Base-by-base conservation (phyloP, 2,113 vertebrate genomes). In the Barbus barbus region DNA sequence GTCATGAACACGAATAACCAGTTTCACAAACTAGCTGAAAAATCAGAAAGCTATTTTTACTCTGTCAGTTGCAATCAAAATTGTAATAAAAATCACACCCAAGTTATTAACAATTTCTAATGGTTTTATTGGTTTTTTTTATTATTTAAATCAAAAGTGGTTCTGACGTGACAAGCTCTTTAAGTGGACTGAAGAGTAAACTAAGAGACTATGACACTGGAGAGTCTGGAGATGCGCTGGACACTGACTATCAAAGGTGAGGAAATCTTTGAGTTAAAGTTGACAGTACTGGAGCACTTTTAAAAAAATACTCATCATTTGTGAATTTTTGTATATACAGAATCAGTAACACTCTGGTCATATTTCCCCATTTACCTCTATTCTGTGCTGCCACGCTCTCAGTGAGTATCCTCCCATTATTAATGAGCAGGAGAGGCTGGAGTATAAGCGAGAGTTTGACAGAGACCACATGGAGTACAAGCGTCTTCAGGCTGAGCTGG, bases 181-280 rank as follows among this genome's bases (percentile, higher is more conserved):
- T 91, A 18, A 91, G 84, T 6, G 91, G 84, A 22, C 69, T 90
- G 5, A 87, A 88, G 5, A 90, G 92, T 82, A 91, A 89, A 22
- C 65, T 89, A 14, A 94, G 88, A 4, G 95, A 96, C 90, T 95
- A 95, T 36, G 95, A 95, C 1, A 91, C 94, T 0, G 96, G 94
- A 0, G 96, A 97, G 74, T 97, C 96, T 24, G 95, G 94, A 3
- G 96, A 97, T 9, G 96, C 97, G 65, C 89, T 97, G 88, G 94
- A 96, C 16, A 92, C 93, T 2, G 93, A 97, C 81, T 95, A 95
- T 88, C 89, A 92, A 87, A 90, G 90, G 97, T 96, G 82, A 93
- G 93, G 9, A 26, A 9, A 18, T 46, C 26, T 58, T 26, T 56
- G 4, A 24, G 20, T 20, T 65, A 9, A 18, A 41, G 14, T 11